Conservation (phyloP, 2,888 invertebrate genomes). For the Arenicola marina region DNA sequence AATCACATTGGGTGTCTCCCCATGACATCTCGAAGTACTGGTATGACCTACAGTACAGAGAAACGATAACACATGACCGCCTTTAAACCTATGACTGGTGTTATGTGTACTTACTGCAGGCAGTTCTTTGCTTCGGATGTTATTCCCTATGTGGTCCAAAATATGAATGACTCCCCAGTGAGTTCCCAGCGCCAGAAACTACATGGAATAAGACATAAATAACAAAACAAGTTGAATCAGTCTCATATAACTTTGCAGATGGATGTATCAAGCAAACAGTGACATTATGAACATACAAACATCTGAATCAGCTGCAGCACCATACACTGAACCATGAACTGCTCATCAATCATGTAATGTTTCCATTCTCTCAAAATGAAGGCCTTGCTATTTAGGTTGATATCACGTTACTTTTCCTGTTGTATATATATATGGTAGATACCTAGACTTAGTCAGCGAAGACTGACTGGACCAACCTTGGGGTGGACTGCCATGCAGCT, state of each 20-base stretch:
- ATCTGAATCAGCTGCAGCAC: too few species aligned
- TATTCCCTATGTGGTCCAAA: slow-evolving; percentile 90
- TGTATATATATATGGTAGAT: background rate
- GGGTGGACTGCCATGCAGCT: slow-evolving; percentile 92
- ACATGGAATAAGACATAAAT: slow-evolving; percentile 48
- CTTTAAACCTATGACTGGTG: background rate
- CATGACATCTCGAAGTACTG: too few species aligned
- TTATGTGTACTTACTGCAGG: slow-evolving; percentile 64
- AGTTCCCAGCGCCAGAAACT: slow-evolving; percentile 91
- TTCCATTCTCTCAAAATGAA: background rate
- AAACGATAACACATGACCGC: background rate
- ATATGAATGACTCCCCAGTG: slow-evolving; percentile 89
- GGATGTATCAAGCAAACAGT: too few species aligned
- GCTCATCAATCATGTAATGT: background rate
- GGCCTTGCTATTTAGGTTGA: background rate
- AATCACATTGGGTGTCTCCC: too few species aligned
- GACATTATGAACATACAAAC: too few species aligned
- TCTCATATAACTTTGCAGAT: too few species aligned
- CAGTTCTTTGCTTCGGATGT: slow-evolving; percentile 72
- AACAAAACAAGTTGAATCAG: too few species aligned
- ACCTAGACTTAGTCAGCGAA: background rate
- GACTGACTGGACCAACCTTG: slow-evolving; percentile 68
- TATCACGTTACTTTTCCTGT: background rate
- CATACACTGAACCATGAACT: too few species aligned
- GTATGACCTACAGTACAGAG: too few species aligned